A percentile compares a stretch with the other conserved stretches of the same genome.
These are phyloP conservation scores for Dicyrtomina minuta DNA, from an alignment of 2,888 invertebrate species.

Conservation along the genomic window DNA sequence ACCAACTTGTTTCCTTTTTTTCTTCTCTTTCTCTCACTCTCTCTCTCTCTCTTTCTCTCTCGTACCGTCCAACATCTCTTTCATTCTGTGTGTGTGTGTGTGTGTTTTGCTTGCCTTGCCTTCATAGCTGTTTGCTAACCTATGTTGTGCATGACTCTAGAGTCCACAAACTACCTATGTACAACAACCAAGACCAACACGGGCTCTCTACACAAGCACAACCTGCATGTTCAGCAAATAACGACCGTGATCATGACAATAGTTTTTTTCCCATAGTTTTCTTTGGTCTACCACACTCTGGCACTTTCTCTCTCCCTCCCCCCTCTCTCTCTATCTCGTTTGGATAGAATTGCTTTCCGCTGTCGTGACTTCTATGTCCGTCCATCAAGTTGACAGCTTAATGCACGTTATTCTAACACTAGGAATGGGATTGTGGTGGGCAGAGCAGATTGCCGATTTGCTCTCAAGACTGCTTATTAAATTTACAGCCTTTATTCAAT, in stretches of 20 bases:
- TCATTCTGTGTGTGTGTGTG: constrained; percentile 1
- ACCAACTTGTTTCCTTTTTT: not conserved
- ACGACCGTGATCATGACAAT: constrained; percentile 1
- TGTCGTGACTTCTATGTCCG: constrained; percentile 8
- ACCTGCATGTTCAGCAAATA: constrained; percentile 3
- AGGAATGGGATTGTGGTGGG: no score
- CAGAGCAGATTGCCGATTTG: no score
- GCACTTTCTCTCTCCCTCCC: not conserved
- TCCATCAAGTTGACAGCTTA: constrained; percentile 18
- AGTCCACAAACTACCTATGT: not conserved
- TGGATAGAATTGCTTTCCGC: constrained; percentile 10
- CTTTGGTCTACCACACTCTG: not conserved
- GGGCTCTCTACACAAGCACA: not conserved
- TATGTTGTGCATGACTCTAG: not conserved
- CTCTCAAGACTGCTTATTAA: no score
- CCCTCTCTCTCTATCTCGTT: not conserved
- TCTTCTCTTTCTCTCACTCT: constrained; percentile 26
- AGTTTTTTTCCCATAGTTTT: not conserved
- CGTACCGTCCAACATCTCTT: not conserved
- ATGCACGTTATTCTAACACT: not conserved
- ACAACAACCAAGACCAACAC: not conserved
- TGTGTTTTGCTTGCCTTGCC: not conserved
- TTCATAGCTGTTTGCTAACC: not conserved
- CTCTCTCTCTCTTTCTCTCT: constrained; percentile 23
- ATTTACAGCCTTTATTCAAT: no score